Evolutionary conservation across 2,797 vertebrate genomes (phyloP).

Genomic region (Crax fasciolata): DNA sequence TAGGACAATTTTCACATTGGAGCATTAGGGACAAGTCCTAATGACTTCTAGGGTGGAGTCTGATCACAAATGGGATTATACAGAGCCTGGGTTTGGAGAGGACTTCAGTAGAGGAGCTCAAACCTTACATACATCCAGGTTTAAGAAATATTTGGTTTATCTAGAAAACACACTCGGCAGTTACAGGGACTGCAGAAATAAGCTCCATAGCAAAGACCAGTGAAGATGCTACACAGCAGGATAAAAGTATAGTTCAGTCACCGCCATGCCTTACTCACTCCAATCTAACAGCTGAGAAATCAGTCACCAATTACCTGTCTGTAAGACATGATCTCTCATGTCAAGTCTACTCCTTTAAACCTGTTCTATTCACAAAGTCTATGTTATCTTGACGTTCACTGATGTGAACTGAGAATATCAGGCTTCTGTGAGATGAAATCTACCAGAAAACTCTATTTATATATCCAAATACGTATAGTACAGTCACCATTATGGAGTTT

Average conservation of each 20-base stretch:
- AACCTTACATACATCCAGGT: neutral
- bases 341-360: neutral
- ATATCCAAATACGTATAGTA: constrained; percentile 20
- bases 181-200: neutral
- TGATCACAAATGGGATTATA: neutral
- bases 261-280: neutral
- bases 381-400: neutral
- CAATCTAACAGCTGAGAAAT: neutral
- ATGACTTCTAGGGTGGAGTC: neutral
- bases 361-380: neutral
- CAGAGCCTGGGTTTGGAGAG: neutral
- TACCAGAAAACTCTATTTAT: neutral
- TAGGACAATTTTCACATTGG: neutral
- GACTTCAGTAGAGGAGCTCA: neutral
- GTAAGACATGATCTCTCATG: neutral
- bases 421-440: neutral
- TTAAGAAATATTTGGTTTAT: neutral
- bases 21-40: neutral
- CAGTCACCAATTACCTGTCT: neutral
- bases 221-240: neutral
- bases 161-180: neutral
- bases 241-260: neutral
- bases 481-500: neutral
- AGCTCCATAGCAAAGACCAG: neutral
- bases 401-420: neutral